phyloP scores from a whole-genome alignment of 2,888 invertebrate species.

The Morpho achilles region DNA sequence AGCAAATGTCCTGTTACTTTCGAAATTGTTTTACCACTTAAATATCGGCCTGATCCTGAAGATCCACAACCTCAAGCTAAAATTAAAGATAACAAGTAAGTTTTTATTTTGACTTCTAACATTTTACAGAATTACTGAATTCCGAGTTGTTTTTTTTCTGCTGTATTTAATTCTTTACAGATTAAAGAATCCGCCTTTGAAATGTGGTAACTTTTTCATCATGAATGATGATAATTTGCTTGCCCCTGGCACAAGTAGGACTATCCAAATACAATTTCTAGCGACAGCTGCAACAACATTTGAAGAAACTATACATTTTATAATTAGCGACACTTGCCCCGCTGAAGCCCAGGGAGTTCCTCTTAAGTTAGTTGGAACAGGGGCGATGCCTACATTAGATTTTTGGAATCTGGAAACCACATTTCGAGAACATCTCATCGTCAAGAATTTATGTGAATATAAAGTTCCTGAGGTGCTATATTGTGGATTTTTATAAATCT shows the following conservation, averaged over 20 bases:
- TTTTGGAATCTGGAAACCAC: constrained; percentile 78
- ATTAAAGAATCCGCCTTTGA: constrained; percentile 58
- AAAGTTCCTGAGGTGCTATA: constrained; percentile 61
- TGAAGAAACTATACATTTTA: constrained; percentile 63
- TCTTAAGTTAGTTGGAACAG: constrained; percentile 70
- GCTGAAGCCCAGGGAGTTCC: constrained; percentile 70
- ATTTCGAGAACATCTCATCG: constrained; percentile 79
- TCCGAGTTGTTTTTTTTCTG: neutral
- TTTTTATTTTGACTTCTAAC: constrained; percentile 3
- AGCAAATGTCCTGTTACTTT: constrained; percentile 80
- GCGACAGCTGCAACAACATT: constrained; percentile 54
- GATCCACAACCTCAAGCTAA: constrained; percentile 29
- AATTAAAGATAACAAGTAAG: constrained; percentile 55
- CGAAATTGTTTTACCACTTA: constrained; percentile 54
- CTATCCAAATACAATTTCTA: constrained; percentile 59
- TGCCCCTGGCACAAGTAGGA: constrained; percentile 64
- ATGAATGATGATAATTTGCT: constrained; percentile 66
- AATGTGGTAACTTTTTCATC: constrained; percentile 67
- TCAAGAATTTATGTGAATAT: constrained; percentile 73
- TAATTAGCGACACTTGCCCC: constrained; percentile 69
- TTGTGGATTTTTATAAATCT: constrained; percentile 3
- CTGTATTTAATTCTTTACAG: constrained; percentile 33
- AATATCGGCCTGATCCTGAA: constrained; percentile 43
- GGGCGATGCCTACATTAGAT: constrained; percentile 78
- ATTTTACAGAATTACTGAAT: neutral